Percentiles rank a stretch among this genome's conserved stretches.
Conservation (phyloP, 2,888 invertebrate species). For the Diachrysia chrysitis region DNA sequence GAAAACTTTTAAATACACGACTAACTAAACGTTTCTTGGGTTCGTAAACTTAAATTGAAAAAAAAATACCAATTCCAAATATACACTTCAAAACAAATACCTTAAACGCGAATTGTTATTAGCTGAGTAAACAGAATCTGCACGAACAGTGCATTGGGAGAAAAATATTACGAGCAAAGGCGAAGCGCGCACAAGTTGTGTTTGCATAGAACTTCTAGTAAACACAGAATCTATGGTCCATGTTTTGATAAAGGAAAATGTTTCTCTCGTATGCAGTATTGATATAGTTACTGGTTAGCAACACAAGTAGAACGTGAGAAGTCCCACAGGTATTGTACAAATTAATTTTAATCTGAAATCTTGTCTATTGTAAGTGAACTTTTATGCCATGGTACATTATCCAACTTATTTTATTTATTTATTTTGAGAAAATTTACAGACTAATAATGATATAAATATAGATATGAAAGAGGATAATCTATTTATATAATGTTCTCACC, state of each 20-base stretch:
- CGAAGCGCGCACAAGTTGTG: conserved; percentile 35
- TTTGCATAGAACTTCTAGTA: conserved; percentile 57
- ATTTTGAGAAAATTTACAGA: no score
- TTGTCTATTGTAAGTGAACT: no score
- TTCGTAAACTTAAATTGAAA: background rate
- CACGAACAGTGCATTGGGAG: conserved; percentile 53
- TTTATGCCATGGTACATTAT: no score
- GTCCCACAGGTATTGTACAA: background rate
- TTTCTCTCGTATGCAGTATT: conserved; percentile 40
- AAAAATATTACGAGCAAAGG: conserved; percentile 59
- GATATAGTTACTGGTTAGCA: conserved; percentile 40
- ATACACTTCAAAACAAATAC: conserved; percentile 12
- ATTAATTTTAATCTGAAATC: no score
- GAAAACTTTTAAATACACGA: no score
- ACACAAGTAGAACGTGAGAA: conserved; percentile 20
- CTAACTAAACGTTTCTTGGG: background rate
- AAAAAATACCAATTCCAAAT: background rate
- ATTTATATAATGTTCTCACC: no score
- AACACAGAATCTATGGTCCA: conserved; percentile 44
- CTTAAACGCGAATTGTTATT: conserved; percentile 30
- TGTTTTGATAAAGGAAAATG: conserved; percentile 54
- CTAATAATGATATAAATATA: no score
- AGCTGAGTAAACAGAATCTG: conserved; percentile 55
- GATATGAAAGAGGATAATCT: no score
- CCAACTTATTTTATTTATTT: no score